Evolutionary conservation across 2,113 vertebrate species (phyloP), one percentile per base, ranked within the genome.

Genomic region (Sterrhoptilus dennistouni): DNA sequence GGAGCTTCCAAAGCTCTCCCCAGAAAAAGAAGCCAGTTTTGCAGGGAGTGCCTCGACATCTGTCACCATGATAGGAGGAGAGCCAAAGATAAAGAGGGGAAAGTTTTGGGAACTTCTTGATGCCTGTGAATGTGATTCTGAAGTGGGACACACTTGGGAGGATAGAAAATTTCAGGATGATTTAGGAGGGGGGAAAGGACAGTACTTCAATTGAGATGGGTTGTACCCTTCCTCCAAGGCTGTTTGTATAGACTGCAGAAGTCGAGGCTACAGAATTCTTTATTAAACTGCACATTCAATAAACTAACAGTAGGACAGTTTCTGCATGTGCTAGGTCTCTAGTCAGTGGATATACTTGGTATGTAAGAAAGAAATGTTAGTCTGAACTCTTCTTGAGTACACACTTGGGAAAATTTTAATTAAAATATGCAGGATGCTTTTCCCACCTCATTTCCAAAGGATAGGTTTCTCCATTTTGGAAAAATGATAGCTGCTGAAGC

Each of bases 391-490:
- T 50, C 49, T 29, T 50, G 23, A 59, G 15, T 63, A 83, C 3
- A 54, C 25, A 25, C 8, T 79, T 4, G 5, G 22, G 15, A 89
- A 83, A 68, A 47, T 2, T 24, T 27, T 18, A 36, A 56, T 7
- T 25, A 59, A 94, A 90, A 59, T 45, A 63, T 1, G 13, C 16
- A 75, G 56, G 15, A 86, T 0, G 0, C 24, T 53, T 72, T 70
- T 19, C 25, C 29, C 0, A 0, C 7, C 24, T 25, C 29, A 29
- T 3, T 87, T 54, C 20, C 25, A 83, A 66, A 49, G 64, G 36
- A 71, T 25, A 27, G 5, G 20, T 70, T 89, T 61, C 47, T 63
- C n/a, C 22, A n/a, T 50, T 76, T 31, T 63, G 35, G 28, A 76
- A 57, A 70, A 78, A 20, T 0, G 2, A 69, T 19, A 24, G 11